Conservation (phyloP, 2,888 invertebrate genomes). For the Rotaria sp. region DNA sequence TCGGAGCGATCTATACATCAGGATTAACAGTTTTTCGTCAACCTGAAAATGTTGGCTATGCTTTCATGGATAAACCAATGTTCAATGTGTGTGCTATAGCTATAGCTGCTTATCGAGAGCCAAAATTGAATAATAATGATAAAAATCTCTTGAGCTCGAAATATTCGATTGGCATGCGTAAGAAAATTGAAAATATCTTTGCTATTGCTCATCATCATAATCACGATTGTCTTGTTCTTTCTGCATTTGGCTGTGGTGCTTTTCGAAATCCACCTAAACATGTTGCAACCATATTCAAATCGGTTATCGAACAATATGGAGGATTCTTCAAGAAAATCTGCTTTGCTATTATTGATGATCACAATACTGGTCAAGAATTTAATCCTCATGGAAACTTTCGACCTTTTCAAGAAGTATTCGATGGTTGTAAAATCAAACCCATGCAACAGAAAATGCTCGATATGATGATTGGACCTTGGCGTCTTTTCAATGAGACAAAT, state of each 20-base stretch:
- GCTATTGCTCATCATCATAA: background rate
- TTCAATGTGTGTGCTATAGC: background rate
- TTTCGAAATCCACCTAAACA: background rate
- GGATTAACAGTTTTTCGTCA: conserved; percentile 10
- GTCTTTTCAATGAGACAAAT: background rate
- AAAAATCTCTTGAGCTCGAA: background rate
- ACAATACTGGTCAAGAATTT: background rate
- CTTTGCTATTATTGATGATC: conserved; percentile 2
- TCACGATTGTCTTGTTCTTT: background rate
- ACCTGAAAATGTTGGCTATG: background rate
- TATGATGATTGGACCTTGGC: background rate
- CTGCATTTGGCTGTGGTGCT: conserved; percentile 1
- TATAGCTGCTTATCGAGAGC: background rate
- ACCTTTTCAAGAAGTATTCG: background rate
- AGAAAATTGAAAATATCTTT: conserved; percentile 12
- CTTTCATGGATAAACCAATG: background rate
- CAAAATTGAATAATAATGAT: background rate
- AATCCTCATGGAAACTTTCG: background rate
- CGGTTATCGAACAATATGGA: background rate
- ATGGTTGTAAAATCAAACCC: background rate
- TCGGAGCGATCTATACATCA: background rate
- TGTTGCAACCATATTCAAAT: background rate
- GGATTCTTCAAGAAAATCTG: background rate
- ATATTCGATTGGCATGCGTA: background rate
- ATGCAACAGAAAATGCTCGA: background rate